Percentiles rank a stretch among this genome's conserved stretches.
phyloP scores from a whole-genome alignment of 2,888 invertebrate genomes.

The Agrotis puta region DNA sequence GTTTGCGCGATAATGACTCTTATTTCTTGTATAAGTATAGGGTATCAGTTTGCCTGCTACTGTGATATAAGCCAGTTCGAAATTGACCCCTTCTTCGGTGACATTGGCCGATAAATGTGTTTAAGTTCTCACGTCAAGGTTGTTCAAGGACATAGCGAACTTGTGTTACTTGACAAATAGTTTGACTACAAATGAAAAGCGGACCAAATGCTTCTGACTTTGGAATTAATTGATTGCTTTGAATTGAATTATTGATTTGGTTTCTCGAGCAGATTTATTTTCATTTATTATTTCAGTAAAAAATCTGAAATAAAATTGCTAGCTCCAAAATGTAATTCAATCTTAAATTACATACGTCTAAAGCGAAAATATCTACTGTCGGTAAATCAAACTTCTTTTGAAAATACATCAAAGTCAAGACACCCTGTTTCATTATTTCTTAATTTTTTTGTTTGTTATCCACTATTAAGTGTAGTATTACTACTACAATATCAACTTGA shows the following conservation, averaged over 20 bases:
- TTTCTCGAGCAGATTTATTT: too few species aligned
- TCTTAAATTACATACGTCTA: constrained; percentile 9
- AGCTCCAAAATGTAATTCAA: constrained; percentile 8
- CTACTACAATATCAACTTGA: neutral
- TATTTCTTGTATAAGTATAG: too few species aligned
- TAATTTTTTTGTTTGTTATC: constrained; percentile 24
- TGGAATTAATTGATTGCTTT: neutral
- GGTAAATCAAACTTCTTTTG: constrained; percentile 28
- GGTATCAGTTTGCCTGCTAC: too few species aligned
- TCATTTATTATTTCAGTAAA: constrained; percentile 12
- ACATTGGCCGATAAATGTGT: neutral
- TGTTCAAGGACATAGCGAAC: neutral
- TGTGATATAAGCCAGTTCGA: neutral
- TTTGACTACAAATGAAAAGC: neutral
- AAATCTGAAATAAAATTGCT: constrained; percentile 16
- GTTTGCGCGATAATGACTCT: too few species aligned
- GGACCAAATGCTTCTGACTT: neutral
- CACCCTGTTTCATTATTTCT: constrained; percentile 18
- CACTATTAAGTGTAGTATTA: neutral
- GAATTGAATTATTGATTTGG: too few species aligned
- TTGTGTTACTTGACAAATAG: neutral
- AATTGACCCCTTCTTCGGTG: neutral
- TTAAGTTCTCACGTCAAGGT: neutral
- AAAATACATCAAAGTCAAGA: constrained; percentile 34
- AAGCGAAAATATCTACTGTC: neutral